Base-by-base conservation (phyloP, 2,113 vertebrate species). In the Melierax canorus region DNA sequence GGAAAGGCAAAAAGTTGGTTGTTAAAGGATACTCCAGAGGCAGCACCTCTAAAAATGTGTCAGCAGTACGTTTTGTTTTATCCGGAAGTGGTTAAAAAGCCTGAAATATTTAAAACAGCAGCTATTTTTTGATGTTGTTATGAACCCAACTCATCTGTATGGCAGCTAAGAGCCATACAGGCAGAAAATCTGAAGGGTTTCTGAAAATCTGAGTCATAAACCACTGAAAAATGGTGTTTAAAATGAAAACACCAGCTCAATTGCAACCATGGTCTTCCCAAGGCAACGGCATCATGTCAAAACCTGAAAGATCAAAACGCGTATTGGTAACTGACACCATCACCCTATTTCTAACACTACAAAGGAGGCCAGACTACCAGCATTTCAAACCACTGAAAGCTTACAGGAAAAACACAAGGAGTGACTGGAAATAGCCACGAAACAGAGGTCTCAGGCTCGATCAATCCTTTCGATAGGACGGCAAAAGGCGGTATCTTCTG, bases 131-230 rank as follows among this genome's bases (percentile, higher is more conserved):
- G 12, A 46, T 34, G 45, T 30, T 34, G 38, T n/a, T 84, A n/a
- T 17, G 16, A 84, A 76, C n/a, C 43, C n/a, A 15, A 12, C 11
- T 64, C 53, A 93, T 79, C 66, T 41, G 10, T 51, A 17, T 3
- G 16, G 62, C 78, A 73, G 27, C 59, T 51, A 82, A 83, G 36
- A 94, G 60, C 27, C 19, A 29, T 20, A 36, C 7, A 15, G 56
- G 36, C 27, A 91, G 22, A 81, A 59, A 58, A 74, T 27, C 30
- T 46, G n/a, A 74, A 74, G 36, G 2, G 19, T 51, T 91, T 92
- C 85, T 91, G 67, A 75, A 95, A 91, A 94, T 63, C 62, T 94
- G 92, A 97, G 84, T 95, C 89, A 94, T 62, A 91, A 91, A 53
- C 56, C 63, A 58, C 92, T 69, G 43, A 87, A 86, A 96, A 96